Percentiles rank a stretch among this genome's conserved stretches.
phyloP scores from a whole-genome alignment of 1,140 invertebrate species.

The Drosophila seguyi region DNA sequence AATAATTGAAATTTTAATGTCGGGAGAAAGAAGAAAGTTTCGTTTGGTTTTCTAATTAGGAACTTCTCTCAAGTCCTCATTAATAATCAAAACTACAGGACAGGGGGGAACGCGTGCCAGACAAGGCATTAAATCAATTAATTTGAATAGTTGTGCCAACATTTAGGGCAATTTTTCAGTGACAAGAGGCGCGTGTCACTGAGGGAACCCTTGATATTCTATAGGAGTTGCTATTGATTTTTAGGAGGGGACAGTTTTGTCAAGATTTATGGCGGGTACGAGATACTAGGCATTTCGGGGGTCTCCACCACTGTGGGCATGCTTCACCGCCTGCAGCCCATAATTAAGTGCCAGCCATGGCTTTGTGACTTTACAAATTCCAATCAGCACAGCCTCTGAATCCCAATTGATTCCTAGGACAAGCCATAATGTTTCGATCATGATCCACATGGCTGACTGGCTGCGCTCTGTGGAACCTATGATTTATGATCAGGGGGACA shows the following conservation, averaged over 20 bases:
- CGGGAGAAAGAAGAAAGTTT: not conserved
- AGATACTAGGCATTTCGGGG: not conserved
- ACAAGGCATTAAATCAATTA: conserved; percentile 76
- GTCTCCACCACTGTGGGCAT: conserved; percentile 34
- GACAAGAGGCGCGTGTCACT: conserved; percentile 46
- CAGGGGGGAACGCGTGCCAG: conserved; percentile 9
- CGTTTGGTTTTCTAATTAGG: conserved; percentile 67
- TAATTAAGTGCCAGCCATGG: conserved; percentile 82
- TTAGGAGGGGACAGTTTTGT: conserved; percentile 27
- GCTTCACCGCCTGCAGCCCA: conserved; percentile 65
- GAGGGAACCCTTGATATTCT: conserved; percentile 40
- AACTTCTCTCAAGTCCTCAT: conserved; percentile 72
- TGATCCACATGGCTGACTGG: conserved; percentile 38
- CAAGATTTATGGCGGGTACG: conserved; percentile 64
- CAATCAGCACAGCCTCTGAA: conserved; percentile 55
- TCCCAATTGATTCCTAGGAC: conserved; percentile 50
- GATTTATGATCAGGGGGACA: conserved; percentile 59
- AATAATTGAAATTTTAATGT: conserved; percentile 67
- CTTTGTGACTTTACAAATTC: conserved; percentile 80
- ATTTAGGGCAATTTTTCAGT: conserved; percentile 76
- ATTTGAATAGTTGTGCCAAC: conserved; percentile 82
- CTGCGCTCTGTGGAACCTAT: conserved; percentile 47
- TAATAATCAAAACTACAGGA: conserved; percentile 60
- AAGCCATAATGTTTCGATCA: conserved; percentile 49
- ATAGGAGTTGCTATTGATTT: conserved; percentile 14